These are phyloP conservation scores for Dendronephthya gigantea DNA, from an alignment of 64 coral and sea anemone genomes.

Conservation along the genomic window DNA sequence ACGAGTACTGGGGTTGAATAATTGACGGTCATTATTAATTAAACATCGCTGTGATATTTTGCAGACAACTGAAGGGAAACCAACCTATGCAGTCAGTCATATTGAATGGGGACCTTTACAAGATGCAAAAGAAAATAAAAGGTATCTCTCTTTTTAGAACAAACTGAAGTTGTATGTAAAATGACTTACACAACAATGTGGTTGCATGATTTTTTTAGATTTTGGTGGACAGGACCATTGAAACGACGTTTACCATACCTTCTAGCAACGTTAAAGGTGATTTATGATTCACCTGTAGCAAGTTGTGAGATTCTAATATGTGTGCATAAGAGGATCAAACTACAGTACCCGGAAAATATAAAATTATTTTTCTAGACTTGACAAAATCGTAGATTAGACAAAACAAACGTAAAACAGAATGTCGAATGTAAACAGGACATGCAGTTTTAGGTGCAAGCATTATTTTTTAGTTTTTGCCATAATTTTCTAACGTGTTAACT, in stretches of 20 bases:
- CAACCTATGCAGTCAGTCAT: conserved; percentile 66
- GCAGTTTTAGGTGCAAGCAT: no score
- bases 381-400: no score
- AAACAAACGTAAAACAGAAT: no score
- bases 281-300: no score
- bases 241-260: conserved; percentile 65
- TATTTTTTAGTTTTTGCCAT: background rate
- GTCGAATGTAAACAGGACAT: no score
- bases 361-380: no score
- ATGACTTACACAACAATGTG: background rate
- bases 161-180: no score
- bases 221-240: conserved; percentile 72
- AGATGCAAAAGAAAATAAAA: conserved; percentile 70
- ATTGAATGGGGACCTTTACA: conserved; percentile 79
- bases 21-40: no score
- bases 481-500: background rate
- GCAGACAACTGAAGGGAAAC: conserved; percentile 57
- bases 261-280: conserved; percentile 49
- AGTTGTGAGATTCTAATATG: no score
- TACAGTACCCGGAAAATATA: background rate
- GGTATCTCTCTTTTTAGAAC: conserved; percentile 49
- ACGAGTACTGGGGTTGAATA: no score
- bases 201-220: conserved; percentile 28
- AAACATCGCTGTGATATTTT: background rate
- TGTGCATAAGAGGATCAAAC: no score